Percentiles rank a stretch among this genome's conserved stretches.
phyloP scores from a whole-genome alignment of 2,888 invertebrate genomes.

The Syrista parreyssii region DNA sequence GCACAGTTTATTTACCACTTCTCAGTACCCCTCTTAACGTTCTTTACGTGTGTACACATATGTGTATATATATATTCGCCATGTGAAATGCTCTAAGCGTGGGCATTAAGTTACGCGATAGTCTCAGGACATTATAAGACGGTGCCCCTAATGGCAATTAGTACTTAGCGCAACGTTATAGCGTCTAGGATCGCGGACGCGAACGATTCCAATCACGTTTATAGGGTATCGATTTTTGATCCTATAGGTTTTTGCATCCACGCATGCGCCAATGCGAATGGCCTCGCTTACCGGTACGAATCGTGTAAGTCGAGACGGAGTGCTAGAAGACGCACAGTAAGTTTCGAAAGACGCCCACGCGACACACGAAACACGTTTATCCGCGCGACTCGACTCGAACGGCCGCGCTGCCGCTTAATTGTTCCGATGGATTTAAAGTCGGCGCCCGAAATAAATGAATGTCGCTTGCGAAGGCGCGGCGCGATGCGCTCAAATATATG shows the following conservation, averaged over 20 bases:
- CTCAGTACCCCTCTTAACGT: not conserved
- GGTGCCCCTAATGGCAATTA: not conserved
- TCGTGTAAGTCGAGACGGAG: constrained; percentile 22
- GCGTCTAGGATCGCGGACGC: not conserved
- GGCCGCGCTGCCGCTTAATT: constrained; percentile 40
- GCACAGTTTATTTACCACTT: not conserved
- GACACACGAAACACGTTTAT: constrained; percentile 9
- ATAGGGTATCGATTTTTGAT: not conserved
- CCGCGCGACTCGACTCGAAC: not conserved
- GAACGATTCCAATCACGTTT: not conserved
- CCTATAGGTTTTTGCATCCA: not conserved
- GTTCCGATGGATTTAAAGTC: constrained; percentile 51
- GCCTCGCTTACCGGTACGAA: not conserved
- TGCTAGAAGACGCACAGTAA: constrained; percentile 19
- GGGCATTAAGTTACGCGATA: not conserved
- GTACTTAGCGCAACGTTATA: not conserved
- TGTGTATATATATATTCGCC: not conserved
- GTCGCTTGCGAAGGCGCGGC: constrained; percentile 32
- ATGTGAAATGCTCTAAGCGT: not conserved
- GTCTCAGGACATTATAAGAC: not conserved
- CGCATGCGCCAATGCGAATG: not conserved
- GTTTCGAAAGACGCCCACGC: constrained; percentile 26
- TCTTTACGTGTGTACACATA: not conserved
- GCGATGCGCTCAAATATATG: constrained; percentile 23
- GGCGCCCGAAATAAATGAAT: constrained; percentile 44